Base-by-base conservation (phyloP, 2,113 vertebrate species). In the Amblyornis subalaris region DNA sequence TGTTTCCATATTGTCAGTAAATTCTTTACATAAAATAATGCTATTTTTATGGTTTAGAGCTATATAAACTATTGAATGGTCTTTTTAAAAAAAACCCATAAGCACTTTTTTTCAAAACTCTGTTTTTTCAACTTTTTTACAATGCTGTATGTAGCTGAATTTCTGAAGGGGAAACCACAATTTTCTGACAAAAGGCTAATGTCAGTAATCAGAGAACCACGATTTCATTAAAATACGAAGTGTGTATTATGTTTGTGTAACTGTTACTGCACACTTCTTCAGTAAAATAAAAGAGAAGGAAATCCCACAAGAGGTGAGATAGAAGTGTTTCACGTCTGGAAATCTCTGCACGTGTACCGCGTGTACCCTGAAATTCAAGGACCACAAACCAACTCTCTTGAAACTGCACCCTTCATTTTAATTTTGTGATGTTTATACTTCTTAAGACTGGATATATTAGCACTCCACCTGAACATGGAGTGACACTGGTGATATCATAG, bases 401-500 rank as follows among this genome's bases (percentile, higher is more conserved):
- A 51, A 83, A 75, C 6, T 7, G 9, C 7, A 7, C 3, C 38
- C 36, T 17, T 24, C 2, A 16, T 22, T 66, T 71, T 26, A 17
- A 66, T n/a, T 51, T 42, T 13, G 3, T 4, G 0, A 12, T 5
- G 3, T 8, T 85, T 67, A 3, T 31, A 54, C 28, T 12, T 74
- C 40, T 54, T 25, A 44, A 36, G 11, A 21, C 25, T 18, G 51
- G 69, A 3, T 8, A 19, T 4, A 15, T 22, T 38, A 45, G 7
- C 22, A 8, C n/a, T 51, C 35, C 42, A 35, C 22, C 5, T 35
- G 50, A 65, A 45, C 17, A 5, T 9, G 64, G 48, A 15, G 7
- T 0, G 2, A n/a, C 25, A 19, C 24, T 50, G 45, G 10, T 57
- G 23, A 12, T 2, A 22, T 18, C 38, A 47, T 0, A 35, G 45